Conservation (phyloP, 2,888 invertebrate genomes). For the Cryptus armator region DNA sequence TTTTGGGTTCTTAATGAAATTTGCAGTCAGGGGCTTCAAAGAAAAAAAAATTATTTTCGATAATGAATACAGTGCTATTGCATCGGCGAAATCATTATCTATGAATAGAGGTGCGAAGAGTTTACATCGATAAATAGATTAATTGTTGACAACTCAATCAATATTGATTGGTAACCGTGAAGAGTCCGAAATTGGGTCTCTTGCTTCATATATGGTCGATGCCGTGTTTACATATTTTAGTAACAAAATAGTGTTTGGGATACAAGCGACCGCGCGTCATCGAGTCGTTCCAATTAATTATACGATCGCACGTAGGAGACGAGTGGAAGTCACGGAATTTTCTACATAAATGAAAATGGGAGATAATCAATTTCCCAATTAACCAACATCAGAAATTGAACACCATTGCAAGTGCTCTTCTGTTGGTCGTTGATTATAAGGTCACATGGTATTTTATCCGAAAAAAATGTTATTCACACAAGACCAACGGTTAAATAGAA, state of each 20-base stretch:
- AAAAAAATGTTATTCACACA: too few species aligned
- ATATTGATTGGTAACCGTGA: too few species aligned
- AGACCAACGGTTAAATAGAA: too few species aligned
- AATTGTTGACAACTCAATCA: too few species aligned
- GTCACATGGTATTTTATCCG: background rate
- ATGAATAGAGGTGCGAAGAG: too few species aligned
- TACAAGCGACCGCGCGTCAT: conserved; percentile 19
- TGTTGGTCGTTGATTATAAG: conserved; percentile 39
- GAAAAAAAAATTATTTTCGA: too few species aligned
- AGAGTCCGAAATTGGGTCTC: too few species aligned
- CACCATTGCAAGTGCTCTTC: conserved; percentile 14
- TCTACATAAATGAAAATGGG: conserved; percentile 27
- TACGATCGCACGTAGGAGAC: background rate
- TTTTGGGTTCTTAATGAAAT: too few species aligned
- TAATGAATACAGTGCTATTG: too few species aligned
- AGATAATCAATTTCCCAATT: conserved; percentile 54
- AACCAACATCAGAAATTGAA: conserved; percentile 9
- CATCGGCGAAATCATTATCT: too few species aligned
- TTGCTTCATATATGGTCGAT: background rate
- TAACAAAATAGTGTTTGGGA: conserved; percentile 8
- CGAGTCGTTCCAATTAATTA: conserved; percentile 52
- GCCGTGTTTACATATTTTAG: background rate
- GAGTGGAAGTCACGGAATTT: conserved; percentile 17
- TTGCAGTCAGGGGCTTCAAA: too few species aligned
- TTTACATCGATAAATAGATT: too few species aligned